Evolutionary conservation across 2,888 invertebrate species (phyloP).

Genomic region (Heliconius hortense): DNA sequence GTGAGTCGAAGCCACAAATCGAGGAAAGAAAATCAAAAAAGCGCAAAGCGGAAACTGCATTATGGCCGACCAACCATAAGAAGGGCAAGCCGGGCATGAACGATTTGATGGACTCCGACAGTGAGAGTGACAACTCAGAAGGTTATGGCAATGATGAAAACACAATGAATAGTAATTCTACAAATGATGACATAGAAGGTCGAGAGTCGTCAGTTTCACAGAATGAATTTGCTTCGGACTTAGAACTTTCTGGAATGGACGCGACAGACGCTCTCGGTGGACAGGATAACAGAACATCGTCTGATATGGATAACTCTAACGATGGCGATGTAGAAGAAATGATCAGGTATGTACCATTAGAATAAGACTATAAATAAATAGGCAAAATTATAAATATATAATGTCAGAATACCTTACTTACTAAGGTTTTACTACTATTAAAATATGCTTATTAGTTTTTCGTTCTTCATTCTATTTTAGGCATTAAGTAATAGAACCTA

Average conservation of each 20-base stretch:
- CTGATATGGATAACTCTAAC: conserved; percentile 84
- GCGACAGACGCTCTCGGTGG: conserved; percentile 79
- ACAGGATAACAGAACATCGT: conserved; percentile 70
- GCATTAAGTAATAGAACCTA: too few relatives aligned
- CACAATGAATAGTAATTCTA: conserved; percentile 73
- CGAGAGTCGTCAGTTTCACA: conserved; percentile 73
- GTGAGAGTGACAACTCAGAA: conserved; percentile 75
- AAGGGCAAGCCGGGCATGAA: conserved; percentile 82
- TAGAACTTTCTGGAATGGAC: conserved; percentile 85
- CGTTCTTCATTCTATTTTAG: too few relatives aligned
- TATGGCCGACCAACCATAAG: conserved; percentile 82
- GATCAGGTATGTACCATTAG: conserved; percentile 67
- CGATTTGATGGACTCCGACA: conserved; percentile 85
- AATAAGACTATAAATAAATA: background rate
- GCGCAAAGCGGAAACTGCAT: conserved; percentile 81
- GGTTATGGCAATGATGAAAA: conserved; percentile 72
- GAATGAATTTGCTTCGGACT: conserved; percentile 83
- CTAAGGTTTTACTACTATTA: too few relatives aligned
- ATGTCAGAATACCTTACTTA: too few relatives aligned
- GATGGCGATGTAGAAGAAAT: conserved; percentile 84
- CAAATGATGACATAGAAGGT: conserved; percentile 71
- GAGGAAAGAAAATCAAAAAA: conserved; percentile 82
- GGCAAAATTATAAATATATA: too few relatives aligned
- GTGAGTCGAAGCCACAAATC: conserved; percentile 56
- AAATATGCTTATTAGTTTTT: too few relatives aligned